Percentiles rank a stretch among this genome's conserved stretches.
Evolutionary conservation across 1,140 invertebrate genomes (phyloP).

Genomic region (Metopolophium dirhodum): DNA sequence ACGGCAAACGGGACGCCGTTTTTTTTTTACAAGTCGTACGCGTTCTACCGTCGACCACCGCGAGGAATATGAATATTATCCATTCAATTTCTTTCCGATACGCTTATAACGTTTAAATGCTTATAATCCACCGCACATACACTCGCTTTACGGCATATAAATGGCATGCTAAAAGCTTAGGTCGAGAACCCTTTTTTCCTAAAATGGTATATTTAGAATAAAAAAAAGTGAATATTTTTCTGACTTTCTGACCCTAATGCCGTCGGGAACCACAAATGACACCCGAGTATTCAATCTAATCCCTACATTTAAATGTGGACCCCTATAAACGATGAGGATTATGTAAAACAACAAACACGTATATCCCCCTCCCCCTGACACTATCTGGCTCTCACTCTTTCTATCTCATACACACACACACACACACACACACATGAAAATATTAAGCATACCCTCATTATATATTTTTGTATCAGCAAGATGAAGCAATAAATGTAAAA

Average conservation of each 20-base stretch:
- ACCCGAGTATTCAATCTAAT: background rate
- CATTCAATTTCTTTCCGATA: background rate
- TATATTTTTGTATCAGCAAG: background rate
- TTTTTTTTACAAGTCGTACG: too few relatives aligned
- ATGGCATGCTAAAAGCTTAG: background rate
- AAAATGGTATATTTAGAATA: background rate
- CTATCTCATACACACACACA: background rate
- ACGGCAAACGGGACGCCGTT: background rate
- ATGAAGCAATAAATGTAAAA: background rate
- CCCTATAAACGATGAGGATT: background rate
- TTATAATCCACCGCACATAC: background rate
- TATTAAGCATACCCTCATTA: background rate
- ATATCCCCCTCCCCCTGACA: background rate
- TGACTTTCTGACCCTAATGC: background rate
- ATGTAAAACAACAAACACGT: background rate
- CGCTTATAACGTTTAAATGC: background rate
- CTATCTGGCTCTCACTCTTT: too few relatives aligned
- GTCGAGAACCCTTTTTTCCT: background rate
- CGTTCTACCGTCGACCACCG: background rate
- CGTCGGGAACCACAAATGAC: background rate
- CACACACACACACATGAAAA: background rate
- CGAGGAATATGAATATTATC: background rate
- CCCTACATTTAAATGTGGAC: background rate
- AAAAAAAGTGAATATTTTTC: slow-evolving; percentile 13
- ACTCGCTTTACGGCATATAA: background rate